These are phyloP conservation scores for Macrochelys suwanniensis DNA, from an alignment of 2,797 vertebrate species.

Conservation along the genomic window DNA sequence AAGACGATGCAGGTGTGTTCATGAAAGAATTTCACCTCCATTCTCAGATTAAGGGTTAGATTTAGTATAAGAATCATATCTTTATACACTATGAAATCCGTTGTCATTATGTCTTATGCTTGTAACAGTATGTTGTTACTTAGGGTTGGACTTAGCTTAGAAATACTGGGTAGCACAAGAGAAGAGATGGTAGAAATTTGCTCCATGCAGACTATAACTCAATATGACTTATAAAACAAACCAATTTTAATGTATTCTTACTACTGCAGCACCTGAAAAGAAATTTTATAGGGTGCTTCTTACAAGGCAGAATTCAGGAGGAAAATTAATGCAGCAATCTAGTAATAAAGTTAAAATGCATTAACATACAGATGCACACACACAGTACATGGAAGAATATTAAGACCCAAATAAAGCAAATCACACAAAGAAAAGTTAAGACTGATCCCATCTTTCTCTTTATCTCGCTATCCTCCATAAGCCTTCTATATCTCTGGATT, in stretches of 20 bases:
- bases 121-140: not conserved
- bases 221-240: not conserved
- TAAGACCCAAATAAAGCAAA: not conserved
- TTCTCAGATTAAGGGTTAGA: not conserved
- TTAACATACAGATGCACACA: not conserved
- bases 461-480: too few relatives aligned
- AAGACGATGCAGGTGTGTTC: slow-evolving; percentile 36
- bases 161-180: not conserved
- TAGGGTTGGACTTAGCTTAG: not conserved
- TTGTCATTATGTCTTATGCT: not conserved
- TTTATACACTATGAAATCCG: fast-evolving
- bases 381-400: not conserved
- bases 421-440: fast-evolving
- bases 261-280: not conserved
- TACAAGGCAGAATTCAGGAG: not conserved
- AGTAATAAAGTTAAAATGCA: not conserved
- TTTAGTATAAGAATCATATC: fast-evolving
- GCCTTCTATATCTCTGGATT: not conserved
- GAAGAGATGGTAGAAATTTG: not conserved
- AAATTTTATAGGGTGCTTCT: not conserved
- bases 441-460: not conserved
- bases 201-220: not conserved
- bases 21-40: fast-evolving
- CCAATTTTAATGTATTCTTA: not conserved
- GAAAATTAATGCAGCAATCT: fast-evolving